Base-by-base conservation (phyloP, 2,797 vertebrate genomes). In the Rhodeus uyekii region DNA sequence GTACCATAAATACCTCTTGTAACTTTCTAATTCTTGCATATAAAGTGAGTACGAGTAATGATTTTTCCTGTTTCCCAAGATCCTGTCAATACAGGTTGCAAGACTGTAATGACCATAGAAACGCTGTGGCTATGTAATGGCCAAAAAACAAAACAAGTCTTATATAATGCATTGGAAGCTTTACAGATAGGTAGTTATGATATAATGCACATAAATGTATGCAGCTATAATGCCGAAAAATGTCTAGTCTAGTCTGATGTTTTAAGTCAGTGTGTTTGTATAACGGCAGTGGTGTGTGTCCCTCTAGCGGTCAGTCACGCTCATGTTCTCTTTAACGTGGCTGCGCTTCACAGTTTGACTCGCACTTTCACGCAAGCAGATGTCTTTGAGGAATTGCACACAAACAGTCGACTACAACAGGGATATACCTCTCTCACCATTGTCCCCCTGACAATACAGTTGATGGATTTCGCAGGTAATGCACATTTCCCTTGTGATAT, bases 331-430 rank as follows among this genome's bases (percentile, higher is more conserved):
- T 63, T 50, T 38, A 74, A 48, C 68, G 58, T 50, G 34, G 10
- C 72, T 55, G 24, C 44, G n/a, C 44, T 53, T 82, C 72, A 73
- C 55, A 55, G 71, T 82, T 82, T 82, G 48, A 32, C 18, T 82
- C 80, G 39, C 61, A 68, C 80, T 76, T 68, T 82, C 50, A 60
- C 0, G 60, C 36, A 22, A 82, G 63, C 80, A 76, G 63, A 82
- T 82, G 73, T 76, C 73, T 74, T 64, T 67, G 73, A 82, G 72
- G 24, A 81, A 76, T 55, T 81, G 18, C 71, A 39, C 60, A 73
- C 69, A 29, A 53, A 53, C 48, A 58, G 19, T 27, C 32, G 58
- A 39, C 61, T 76, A 27, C 13, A 68, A 68, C 5, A 53, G 19
- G 71, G 12, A 75, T 29, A 75, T 53, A 7, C 10, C 3, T 55